Base-by-base conservation (phyloP, 2,113 vertebrate species). In the Labrus mixtus region DNA sequence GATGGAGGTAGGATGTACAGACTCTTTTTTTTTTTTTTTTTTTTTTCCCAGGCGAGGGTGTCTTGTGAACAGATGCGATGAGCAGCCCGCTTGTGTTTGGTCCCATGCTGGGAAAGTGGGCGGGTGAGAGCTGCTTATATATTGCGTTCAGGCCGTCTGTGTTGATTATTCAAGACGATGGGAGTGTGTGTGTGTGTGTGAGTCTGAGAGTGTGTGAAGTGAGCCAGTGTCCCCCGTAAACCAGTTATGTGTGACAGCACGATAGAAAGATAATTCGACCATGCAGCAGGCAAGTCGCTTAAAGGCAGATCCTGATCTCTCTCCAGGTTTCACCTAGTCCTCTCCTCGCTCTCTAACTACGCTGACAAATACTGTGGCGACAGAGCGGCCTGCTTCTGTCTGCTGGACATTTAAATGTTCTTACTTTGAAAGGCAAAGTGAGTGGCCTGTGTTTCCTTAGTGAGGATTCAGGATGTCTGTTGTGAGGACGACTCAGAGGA, bases 1-100 rank as follows among this genome's bases (percentile, higher is more conserved):
- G 19, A 68, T 46, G 23, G 67, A 71, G 54, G 64, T 7, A 29
- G 63, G 23, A 64, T 56, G 58, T 19, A 25, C 23, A 55, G 48
- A 29, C 15, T 61, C 8, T 7, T 10, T 10, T 39, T 39, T 39
- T 37, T 37, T 37, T 37, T 37, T 37, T n/a, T n/a, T n/a, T n/a
- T 51, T 60, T 51, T 19, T 50, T 60, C 17, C 59, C 25, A 75
- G 68, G 81, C 48, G 41, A 70, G 66, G 41, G 70, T 85, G 77
- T 80, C 48, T 78, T 81, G 71, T 59, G 91, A 92, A 76, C 92
- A 93, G 91, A 93, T 87, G 91, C 87, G 62, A 89, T 72, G 85
- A 91, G 87, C 89, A 90, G 87, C 69, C 75, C 62, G 76, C 43
- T 77, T 83, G 82, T 87, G 80, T 87, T 87, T 39, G 78, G 82